Evolutionary conservation across 2,797 vertebrate genomes (phyloP).

Genomic region (Tachyglossus aculeatus): DNA sequence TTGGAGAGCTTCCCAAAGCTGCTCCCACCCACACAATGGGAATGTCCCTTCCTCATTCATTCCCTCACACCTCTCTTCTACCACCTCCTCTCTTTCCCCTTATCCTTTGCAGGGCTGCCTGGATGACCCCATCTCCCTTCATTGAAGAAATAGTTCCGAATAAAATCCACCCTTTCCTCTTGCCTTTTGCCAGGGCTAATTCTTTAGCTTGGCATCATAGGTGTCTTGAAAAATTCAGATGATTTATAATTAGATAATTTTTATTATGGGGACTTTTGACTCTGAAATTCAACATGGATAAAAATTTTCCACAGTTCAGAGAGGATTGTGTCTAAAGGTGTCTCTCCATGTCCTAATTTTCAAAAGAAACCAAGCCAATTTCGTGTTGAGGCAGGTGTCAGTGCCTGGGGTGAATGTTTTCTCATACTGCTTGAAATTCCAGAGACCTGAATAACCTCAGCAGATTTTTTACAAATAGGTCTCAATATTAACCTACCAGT

Average conservation of each 20-base stretch:
- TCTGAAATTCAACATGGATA: neutral
- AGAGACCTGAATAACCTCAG: constrained; percentile 8
- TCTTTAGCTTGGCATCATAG: constrained; percentile 9
- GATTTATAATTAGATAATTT: neutral
- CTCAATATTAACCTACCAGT: neutral
- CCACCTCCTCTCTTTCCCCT: constrained; percentile 7
- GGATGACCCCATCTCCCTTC: neutral
- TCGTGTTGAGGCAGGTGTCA: constrained; percentile 21
- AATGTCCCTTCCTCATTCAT: too few species aligned
- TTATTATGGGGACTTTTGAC: neutral
- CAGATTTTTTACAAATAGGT: neutral
- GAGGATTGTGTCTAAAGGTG: neutral
- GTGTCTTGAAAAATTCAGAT: constrained; percentile 1
- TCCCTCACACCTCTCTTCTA: neutral
- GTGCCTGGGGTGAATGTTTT: neutral
- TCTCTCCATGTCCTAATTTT: neutral
- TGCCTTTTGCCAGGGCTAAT: neutral
- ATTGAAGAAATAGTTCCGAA: neutral
- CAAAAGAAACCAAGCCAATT: constrained; percentile 2
- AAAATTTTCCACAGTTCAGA: neutral
- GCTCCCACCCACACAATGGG: too few species aligned
- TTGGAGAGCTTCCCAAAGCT: neutral
- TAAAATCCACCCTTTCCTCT: neutral
- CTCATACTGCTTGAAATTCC: constrained; percentile 21
- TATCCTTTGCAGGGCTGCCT: constrained; percentile 13